Base-by-base conservation (phyloP, 2,888 invertebrate species). In the Acanthosepion lycidas region DNA sequence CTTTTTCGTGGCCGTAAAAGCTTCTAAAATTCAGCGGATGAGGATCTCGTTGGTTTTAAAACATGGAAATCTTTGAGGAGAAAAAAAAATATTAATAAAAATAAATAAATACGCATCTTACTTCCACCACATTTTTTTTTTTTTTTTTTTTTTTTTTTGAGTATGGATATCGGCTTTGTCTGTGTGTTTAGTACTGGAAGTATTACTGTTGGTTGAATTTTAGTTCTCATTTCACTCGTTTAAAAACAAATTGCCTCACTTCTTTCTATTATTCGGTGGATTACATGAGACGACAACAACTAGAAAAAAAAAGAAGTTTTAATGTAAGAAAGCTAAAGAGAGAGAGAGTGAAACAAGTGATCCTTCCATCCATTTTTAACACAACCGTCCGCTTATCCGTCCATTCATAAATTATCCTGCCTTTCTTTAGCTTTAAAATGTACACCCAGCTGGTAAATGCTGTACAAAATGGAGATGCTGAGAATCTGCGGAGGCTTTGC, bases 391-490 rank as follows among this genome's bases (percentile, higher is more conserved):
- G 78, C 78, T n/a, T 12, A 78, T 78, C 78, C 78, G 78, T 78
- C 78, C 78, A 78, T 78, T 78, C 78, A 78, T 78, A 78, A 78
- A 78, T 78, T 78, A 78, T 78, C n/a, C 78, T 78, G 78, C 78
- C n/a, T 78, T 78, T n/a, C n/a, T n/a, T n/a, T 33, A n/a, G 15
- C 33, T 78, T 78, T 92, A 64, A 94, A 26, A 94, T 94, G 94
- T 94, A 94, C 42, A 55, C 53, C 59, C 94, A 94, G 64, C 94
- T 94, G 48, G 15, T 94, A 33, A 48, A 48, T 64, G 94, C 94
- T 42, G 94, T 94, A 12, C 55, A 94, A 48, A 59, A 94, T 33
- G 94, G 94, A 53, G 94, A 94, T 26, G 94, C 94, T 48, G 94
- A 94, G 28, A 55, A 94, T 48, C 59, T 94, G 20, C 55, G 94